Evolutionary conservation across 2,113 vertebrate species (phyloP), one percentile per base, ranked within the genome.

Genomic region (Microtus ochrogaster): DNA sequence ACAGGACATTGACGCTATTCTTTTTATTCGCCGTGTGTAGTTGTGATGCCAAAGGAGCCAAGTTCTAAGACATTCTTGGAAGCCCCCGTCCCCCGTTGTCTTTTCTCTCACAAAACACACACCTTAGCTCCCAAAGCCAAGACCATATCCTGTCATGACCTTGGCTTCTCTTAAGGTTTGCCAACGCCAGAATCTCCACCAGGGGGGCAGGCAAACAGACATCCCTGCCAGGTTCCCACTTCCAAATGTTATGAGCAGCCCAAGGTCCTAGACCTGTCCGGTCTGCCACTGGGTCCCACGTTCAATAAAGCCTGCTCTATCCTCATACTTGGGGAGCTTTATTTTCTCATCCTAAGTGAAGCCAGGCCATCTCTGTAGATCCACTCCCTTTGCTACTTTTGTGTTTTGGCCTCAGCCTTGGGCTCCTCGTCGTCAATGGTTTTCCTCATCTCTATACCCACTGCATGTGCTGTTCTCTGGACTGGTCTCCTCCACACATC

Each of bases 351-450:
- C 83, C 47, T 52, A 84, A 77, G 0, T 2, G 33, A 58, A 76
- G 33, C 68, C 41, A 13, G 36, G n/a, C 41, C 36, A 28, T 49
- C n/a, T 26, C 65, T 1, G 4, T 0, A 3, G 89, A n/a, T 12
- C 17, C 5, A 14, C 36, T 41, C 66, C 17, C 72, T 79, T 61
- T 49, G 7, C 33, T 65, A 11, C 44, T 72, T 65, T 16, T 61
- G 21, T 44, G 39, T 19, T 13, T 19, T 0, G 5, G 76, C 21
- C 26, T 55, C 7, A 2, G 36, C 21, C 83, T 52, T 49, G 47
- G 41, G 58, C 30, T 90, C 12, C n/a, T 70, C 0, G 0, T 0
- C 3, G 30, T 58, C 81, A 36, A 2, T 1, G 30, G 65, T 5
- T 72, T 83, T 58, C 74, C 44, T 5, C 28, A 41, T 47, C 5